Evolutionary conservation across 1,140 invertebrate species (phyloP), one percentile per base, ranked within the genome.

Genomic region (Oncopodura yosiiana): DNA sequence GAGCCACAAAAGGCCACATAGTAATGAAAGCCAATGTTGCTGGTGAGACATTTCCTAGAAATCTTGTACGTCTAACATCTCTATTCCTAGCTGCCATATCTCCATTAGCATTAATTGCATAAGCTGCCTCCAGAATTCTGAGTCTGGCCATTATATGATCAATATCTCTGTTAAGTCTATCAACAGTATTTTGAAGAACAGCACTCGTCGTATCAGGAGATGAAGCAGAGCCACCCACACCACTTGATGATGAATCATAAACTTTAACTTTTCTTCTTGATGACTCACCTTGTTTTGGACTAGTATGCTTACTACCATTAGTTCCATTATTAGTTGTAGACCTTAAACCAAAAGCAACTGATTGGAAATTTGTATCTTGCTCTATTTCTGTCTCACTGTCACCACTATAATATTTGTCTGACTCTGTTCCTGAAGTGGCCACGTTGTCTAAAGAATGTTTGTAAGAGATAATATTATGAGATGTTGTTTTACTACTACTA

Each of bases 391-490:
- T 41, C 9, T 63, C 62, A 46, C 62, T 63, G 48, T 63, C 62
- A 2, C 62, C 62, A 43, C 62, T 63, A 49, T 63, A 63, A 24
- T 58, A 63, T 50, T 56, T 55, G 12, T 63, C 61, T 11, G 50
- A 56, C 6, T 63, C 62, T 3, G 49, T 52, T 9, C 59, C 54
- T 12, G 62, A 63, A 26, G 36, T 49, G 0, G 37, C 38, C 2
- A 14, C 29, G 6, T 34, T 51, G 6, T 38, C 54, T 12, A 44
- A 24, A 11, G 53, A 49, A n/a, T 37, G n/a, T 32, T 30, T 60
- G 14, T 41, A 39, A 29, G 48, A 46, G 2, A 52, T 5, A 9
- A 26, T 43, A 29, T 43, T 11, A 19, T 34, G 39, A 34, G 19
- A 27, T 6, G 41, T n/a, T 49, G 6, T 49, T 49, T 9, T 14